Evolutionary conservation across 2,797 vertebrate species (phyloP).

Genomic region (Neomorphus geoffroyi): DNA sequence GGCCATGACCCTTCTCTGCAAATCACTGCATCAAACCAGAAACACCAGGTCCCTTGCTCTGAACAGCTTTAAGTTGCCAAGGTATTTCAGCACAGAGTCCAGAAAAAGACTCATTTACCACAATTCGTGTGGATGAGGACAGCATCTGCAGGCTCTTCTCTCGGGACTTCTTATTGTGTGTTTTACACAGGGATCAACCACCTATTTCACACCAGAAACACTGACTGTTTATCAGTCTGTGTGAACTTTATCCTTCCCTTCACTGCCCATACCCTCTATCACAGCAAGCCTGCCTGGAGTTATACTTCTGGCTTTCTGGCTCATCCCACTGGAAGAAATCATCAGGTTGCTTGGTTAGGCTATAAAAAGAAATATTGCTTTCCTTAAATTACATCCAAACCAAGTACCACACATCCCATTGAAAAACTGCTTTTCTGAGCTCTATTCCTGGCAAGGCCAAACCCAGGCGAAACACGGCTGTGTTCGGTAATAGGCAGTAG

Average conservation of each 20-base stretch:
- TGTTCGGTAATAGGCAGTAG: background rate
- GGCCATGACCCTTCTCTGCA: background rate
- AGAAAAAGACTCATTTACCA: background rate
- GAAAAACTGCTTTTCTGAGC: background rate
- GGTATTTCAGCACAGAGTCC: background rate
- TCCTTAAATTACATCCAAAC: background rate
- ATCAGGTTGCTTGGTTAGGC: background rate
- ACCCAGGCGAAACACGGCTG: background rate
- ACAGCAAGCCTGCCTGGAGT: background rate
- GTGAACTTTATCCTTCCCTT: background rate
- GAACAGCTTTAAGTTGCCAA: background rate
- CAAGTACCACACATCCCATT: background rate
- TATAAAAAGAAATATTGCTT: background rate
- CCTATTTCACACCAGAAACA: background rate
- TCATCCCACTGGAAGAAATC: background rate
- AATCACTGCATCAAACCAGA: background rate
- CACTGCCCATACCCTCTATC: background rate
- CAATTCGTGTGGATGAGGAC: background rate
- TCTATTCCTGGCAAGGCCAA: background rate
- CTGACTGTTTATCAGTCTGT: background rate
- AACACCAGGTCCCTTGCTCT: accelerated
- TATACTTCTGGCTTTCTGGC: background rate
- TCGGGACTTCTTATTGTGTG: too few relatives aligned
- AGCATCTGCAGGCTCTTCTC: background rate
- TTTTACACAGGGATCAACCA: background rate